These are phyloP conservation scores for Benthosema pterotum DNA, from an alignment of 2,797 vertebrate species.

Conservation along the genomic window DNA sequence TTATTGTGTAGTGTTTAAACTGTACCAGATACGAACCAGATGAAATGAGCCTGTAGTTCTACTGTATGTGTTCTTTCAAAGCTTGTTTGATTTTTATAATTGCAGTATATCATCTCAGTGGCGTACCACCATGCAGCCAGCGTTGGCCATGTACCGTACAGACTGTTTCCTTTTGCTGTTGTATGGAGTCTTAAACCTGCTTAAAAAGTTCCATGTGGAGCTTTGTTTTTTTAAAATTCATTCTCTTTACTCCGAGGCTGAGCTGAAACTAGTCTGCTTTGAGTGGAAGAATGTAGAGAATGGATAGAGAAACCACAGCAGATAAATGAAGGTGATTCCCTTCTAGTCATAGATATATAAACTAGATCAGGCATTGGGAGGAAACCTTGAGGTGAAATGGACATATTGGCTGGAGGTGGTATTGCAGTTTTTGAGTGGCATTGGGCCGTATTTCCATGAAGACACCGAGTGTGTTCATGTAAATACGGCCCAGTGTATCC, in stretches of 20 bases:
- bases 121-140: background rate
- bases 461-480: no score
- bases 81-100: conserved; percentile 25
- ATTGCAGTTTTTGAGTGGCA: no score
- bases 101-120: background rate
- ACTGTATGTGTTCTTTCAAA: conserved; percentile 19
- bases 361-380: no score
- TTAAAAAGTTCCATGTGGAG: background rate
- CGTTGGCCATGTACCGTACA: background rate
- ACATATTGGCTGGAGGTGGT: no score
- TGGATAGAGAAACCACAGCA: background rate
- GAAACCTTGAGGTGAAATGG: no score
- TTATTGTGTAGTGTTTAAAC: conserved; percentile 30
- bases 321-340: background rate
- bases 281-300: no score
- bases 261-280: no score
- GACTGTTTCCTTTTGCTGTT: conserved; percentile 2
- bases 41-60: background rate
- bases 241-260: no score
- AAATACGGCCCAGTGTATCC: no score
- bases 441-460: no score
- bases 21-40: conserved; percentile 29
- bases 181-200: conserved; percentile 50
- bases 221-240: no score
- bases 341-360: no score